Percentiles rank a stretch among this genome's conserved stretches.
phyloP scores from a whole-genome alignment of 2,797 vertebrate species.

The Catharus ustulatus region DNA sequence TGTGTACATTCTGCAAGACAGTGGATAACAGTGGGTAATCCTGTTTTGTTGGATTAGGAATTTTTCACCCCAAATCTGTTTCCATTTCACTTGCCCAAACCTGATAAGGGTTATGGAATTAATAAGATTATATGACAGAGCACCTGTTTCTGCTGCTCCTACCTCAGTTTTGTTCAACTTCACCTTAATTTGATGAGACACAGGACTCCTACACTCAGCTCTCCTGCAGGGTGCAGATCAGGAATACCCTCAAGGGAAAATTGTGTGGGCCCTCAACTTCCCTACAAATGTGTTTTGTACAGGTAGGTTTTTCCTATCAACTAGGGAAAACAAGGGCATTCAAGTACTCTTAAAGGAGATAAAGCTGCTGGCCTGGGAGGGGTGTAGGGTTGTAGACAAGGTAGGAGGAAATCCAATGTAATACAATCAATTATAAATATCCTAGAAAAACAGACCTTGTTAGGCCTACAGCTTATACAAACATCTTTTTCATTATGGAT shows the following conservation, averaged over 20 bases:
- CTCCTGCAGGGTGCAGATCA: neutral
- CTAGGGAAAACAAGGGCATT: neutral
- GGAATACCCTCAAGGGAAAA: neutral
- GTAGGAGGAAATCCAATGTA: neutral
- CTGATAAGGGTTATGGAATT: neutral
- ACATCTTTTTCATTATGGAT: neutral
- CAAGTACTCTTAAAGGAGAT: neutral
- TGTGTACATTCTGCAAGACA: neutral
- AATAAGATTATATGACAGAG: neutral
- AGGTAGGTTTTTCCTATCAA: neutral
- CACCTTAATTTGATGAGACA: neutral
- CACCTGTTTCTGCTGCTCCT: neutral
- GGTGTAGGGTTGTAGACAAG: neutral
- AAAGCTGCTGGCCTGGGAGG: neutral
- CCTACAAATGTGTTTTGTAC: neutral
- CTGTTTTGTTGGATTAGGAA: neutral
- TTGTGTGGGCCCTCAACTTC: neutral
- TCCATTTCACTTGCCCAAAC: neutral
- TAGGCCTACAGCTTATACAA: neutral
- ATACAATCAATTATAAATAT: neutral
- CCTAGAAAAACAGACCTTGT: neutral
- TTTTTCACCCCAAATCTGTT: neutral
- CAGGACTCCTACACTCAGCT: neutral
- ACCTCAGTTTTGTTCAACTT: neutral
- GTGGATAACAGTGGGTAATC: neutral